A percentile compares a stretch with the other conserved stretches of the same genome.
phyloP scores from a whole-genome alignment of 2,797 vertebrate species.

The Urophycis tenuis region DNA sequence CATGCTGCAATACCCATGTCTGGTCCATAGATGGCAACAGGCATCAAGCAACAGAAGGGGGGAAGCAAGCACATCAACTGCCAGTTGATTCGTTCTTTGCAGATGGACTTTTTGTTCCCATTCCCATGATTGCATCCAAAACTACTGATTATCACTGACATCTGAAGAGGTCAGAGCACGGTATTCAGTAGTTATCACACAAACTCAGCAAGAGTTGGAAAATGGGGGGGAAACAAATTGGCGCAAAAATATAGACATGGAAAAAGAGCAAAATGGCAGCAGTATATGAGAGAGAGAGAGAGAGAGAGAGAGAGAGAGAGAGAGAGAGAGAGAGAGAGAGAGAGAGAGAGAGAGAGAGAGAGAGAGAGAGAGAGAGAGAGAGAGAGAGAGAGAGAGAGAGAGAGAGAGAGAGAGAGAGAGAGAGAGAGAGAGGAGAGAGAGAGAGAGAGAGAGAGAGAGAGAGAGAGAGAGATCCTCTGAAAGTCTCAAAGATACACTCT shows the following conservation, averaged over 20 bases:
- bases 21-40: conserved; percentile 53
- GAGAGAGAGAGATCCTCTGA: conserved; percentile 41
- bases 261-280: conserved; percentile 37
- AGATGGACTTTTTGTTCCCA: conserved; percentile 38
- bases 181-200: conserved; percentile 71
- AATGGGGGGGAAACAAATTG: conserved; percentile 2
- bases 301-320: conserved; percentile 22
- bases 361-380: conserved; percentile 21
- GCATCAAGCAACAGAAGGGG: conserved; percentile 54
- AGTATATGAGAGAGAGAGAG: conserved; percentile 36
- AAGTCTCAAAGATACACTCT: conserved; percentile 49
- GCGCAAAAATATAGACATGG: conserved; percentile 14
- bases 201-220: conserved; percentile 32
- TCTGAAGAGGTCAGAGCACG: conserved; percentile 36
- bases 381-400: conserved; percentile 38
- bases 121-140: conserved; percentile 49
- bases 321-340: conserved; percentile 30
- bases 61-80: conserved; percentile 48
- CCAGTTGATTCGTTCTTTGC: conserved; percentile 48
- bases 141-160: conserved; percentile 38
- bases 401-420: conserved; percentile 22
- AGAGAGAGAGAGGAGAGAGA: conserved; percentile 32
- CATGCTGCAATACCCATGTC: conserved; percentile 60
- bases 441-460: conserved; percentile 21
- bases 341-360: conserved; percentile 30